phyloP scores from a whole-genome alignment of 2,888 invertebrate species.

The Acronicta aceris region DNA sequence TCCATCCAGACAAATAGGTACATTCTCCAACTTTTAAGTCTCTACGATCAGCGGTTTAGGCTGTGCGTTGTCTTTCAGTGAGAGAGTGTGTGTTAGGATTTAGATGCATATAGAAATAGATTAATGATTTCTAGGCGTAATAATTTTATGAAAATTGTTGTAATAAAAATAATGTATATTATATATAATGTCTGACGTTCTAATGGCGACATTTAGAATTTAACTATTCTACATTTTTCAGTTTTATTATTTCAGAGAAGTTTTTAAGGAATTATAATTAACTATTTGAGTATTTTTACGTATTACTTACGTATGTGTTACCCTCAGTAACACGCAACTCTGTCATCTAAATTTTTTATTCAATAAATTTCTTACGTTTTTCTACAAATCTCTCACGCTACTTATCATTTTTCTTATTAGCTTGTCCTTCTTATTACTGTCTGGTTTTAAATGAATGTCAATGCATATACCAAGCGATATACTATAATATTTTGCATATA shows the following conservation, averaged over 20 bases:
- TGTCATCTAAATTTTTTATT: not conserved
- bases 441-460: too few species aligned
- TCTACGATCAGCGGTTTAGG: too few species aligned
- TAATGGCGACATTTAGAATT: not conserved
- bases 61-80: too few species aligned
- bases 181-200: too few species aligned
- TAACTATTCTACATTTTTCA: slow-evolving; percentile 5
- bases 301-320: slow-evolving; percentile 6
- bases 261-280: slow-evolving; percentile 35
- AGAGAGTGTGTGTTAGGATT: too few species aligned
- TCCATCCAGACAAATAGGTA: too few species aligned
- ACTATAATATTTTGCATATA: too few species aligned
- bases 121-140: too few species aligned
- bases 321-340: slow-evolving; percentile 18
- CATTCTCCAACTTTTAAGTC: too few species aligned
- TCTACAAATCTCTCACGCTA: slow-evolving; percentile 31
- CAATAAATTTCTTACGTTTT: slow-evolving; percentile 8
- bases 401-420: not conserved
- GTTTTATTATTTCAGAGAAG: not conserved
- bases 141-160: not conserved
- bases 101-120: too few species aligned
- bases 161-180: not conserved
- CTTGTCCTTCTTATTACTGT: too few species aligned
- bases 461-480: too few species aligned
- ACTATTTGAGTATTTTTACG: slow-evolving; percentile 12